A percentile compares a stretch with the other conserved stretches of the same genome.
These are phyloP conservation scores for Carlito syrichta DNA, from an alignment of 2,113 vertebrate genomes.

Conservation along the genomic window DNA sequence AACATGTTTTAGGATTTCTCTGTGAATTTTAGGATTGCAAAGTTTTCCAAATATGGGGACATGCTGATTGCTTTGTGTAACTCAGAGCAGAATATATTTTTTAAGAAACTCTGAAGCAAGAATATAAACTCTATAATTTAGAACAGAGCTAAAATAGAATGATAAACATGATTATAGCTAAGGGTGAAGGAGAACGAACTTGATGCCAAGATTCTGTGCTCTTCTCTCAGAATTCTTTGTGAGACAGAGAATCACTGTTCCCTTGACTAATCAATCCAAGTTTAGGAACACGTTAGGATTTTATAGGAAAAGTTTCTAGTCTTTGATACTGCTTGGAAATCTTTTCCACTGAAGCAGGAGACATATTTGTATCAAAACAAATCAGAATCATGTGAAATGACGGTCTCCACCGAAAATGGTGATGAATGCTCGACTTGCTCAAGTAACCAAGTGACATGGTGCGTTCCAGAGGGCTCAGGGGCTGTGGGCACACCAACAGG, in stretches of 20 bases:
- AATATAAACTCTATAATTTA: constrained; percentile 53
- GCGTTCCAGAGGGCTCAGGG: fast-evolving
- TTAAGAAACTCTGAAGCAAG: constrained; percentile 22
- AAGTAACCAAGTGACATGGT: neutral
- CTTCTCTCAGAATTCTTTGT: neutral
- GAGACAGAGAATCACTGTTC: neutral
- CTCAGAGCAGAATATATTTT: constrained; percentile 41
- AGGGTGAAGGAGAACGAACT: neutral
- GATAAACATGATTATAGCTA: neutral
- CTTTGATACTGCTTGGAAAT: neutral
- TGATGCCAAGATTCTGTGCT: neutral
- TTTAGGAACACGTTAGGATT: neutral
- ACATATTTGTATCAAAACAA: neutral
- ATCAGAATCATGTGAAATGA: neutral
- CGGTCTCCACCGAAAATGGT: neutral
- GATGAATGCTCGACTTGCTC: neutral
- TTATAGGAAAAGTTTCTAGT: neutral
- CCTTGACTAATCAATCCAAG: neutral
- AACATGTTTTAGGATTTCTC: constrained; percentile 15
- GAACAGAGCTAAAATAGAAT: constrained; percentile 43
- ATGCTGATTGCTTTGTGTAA: constrained; percentile 24
- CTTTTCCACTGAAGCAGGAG: neutral
- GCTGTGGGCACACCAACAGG: neutral
- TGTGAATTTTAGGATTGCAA: constrained; percentile 29
- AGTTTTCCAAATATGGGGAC: constrained; percentile 26